Percentiles rank a stretch among this genome's conserved stretches.
These are phyloP conservation scores for Watsonalla binaria DNA, from an alignment of 2,888 invertebrate genomes.

Conservation along the genomic window DNA sequence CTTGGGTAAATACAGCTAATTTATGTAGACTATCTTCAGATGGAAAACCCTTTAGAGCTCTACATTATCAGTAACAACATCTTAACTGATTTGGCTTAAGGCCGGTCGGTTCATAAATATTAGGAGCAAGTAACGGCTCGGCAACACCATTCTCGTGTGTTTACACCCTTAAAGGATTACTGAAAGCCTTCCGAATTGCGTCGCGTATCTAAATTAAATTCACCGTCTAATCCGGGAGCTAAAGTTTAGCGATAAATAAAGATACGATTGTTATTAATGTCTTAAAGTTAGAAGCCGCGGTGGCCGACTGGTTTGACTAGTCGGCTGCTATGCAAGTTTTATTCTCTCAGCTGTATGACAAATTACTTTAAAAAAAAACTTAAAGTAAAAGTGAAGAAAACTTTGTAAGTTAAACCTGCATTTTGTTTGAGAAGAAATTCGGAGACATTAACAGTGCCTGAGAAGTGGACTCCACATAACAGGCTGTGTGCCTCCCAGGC, in stretches of 20 bases:
- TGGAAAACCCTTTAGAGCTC: conserved; percentile 10
- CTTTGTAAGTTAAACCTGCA: too few relatives aligned
- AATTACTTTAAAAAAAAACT: too few relatives aligned
- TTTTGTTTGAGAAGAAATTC: too few relatives aligned
- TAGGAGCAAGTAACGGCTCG: conserved; percentile 40
- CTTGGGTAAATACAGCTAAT: background rate
- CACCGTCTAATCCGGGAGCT: conserved; percentile 39
- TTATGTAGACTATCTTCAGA: background rate
- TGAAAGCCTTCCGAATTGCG: conserved; percentile 17
- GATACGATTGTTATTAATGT: background rate
- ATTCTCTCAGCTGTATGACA: too few relatives aligned
- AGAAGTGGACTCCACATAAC: too few relatives aligned
- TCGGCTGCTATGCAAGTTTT: too few relatives aligned
- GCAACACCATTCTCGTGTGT: conserved; percentile 33
- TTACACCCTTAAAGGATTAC: conserved; percentile 51
- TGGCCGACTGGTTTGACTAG: too few relatives aligned
- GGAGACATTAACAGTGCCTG: too few relatives aligned
- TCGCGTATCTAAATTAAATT: conserved; percentile 17
- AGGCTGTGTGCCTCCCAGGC: too few relatives aligned
- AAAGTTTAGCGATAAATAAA: conserved; percentile 54
- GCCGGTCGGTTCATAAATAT: conserved; percentile 54
- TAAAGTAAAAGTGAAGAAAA: too few relatives aligned
- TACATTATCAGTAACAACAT: conserved; percentile 21
- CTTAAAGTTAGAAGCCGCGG: background rate
- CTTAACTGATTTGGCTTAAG: conserved; percentile 23